Percentiles rank a stretch among this genome's conserved stretches.
These are phyloP conservation scores for Petaurus breviceps DNA, from an alignment of 2,113 vertebrate genomes.

Conservation along the genomic window DNA sequence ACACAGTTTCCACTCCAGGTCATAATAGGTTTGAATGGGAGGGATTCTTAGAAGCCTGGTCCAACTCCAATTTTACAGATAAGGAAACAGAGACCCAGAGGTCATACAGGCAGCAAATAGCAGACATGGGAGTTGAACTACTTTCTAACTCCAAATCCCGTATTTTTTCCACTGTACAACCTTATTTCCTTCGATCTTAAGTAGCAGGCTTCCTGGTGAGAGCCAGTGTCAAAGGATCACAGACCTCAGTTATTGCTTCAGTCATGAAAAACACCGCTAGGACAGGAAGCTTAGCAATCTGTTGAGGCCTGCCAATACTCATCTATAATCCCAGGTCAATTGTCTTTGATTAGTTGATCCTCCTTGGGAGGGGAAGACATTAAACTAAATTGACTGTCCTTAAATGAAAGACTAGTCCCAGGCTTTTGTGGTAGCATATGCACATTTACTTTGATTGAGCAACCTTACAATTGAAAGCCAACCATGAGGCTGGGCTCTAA, in stretches of 20 bases:
- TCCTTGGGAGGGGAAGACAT: not conserved
- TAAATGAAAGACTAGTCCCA: not conserved
- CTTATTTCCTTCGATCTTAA: not conserved
- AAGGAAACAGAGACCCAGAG: constrained; percentile 65
- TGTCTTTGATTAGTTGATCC: not conserved
- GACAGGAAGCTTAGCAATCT: not conserved
- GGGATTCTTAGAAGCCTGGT: not conserved
- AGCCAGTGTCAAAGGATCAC: not conserved
- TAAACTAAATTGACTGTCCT: not conserved
- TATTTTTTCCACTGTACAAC: not conserved
- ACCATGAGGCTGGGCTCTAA: not conserved
- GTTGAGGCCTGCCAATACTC: not conserved
- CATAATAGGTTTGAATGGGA: not conserved
- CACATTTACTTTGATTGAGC: not conserved
- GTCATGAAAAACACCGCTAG: not conserved
- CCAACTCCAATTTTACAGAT: not conserved
- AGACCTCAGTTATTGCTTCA: not conserved
- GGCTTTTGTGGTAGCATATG: not conserved
- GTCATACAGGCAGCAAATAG: accelerated
- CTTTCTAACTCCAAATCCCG: not conserved
- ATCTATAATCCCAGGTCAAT: not conserved
- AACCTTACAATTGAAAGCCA: not conserved
- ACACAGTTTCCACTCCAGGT: not conserved
- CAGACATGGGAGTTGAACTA: not conserved
- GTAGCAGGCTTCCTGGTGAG: not conserved